A percentile compares a stretch with the other conserved stretches of the same genome.
phyloP scores from a whole-genome alignment of 2,888 invertebrate species.

The Linnaemya tessellans region DNA sequence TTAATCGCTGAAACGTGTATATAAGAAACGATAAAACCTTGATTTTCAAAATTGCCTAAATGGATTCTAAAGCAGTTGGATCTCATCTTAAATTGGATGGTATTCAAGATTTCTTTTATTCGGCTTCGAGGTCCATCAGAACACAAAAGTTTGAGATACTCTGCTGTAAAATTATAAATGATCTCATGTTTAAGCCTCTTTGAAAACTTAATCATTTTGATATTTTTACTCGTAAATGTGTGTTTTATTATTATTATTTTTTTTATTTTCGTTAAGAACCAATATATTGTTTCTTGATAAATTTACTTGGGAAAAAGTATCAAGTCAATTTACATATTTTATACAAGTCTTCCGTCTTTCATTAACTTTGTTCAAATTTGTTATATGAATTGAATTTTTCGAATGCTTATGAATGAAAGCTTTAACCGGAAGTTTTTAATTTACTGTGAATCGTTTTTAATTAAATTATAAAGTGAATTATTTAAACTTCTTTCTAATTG shows the following conservation, averaged over 20 bases:
- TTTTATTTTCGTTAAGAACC: not conserved
- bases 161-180: constrained; percentile 15
- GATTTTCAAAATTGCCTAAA: not conserved
- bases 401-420: not conserved
- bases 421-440: constrained; percentile 42
- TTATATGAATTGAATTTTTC: constrained; percentile 10
- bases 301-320: constrained; percentile 12
- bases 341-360: constrained; percentile 12
- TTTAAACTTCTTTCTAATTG: constrained; percentile 25
- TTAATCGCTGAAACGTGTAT: not conserved
- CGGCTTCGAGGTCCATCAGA: not conserved
- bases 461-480: constrained; percentile 42
- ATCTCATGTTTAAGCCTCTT: not conserved
- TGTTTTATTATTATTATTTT: not conserved
- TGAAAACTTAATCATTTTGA: not conserved
- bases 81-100: too few relatives aligned
- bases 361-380: not conserved
- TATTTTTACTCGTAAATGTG: not conserved
- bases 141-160: not conserved
- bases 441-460: constrained; percentile 34
- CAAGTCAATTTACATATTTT: not conserved
- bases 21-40: not conserved
- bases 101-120: too few relatives aligned
- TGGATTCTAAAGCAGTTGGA: not conserved
- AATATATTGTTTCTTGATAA: constrained; percentile 12